These are phyloP conservation scores for Drosophila truncata DNA, from an alignment of 1,140 invertebrate genomes.

Conservation along the genomic window DNA sequence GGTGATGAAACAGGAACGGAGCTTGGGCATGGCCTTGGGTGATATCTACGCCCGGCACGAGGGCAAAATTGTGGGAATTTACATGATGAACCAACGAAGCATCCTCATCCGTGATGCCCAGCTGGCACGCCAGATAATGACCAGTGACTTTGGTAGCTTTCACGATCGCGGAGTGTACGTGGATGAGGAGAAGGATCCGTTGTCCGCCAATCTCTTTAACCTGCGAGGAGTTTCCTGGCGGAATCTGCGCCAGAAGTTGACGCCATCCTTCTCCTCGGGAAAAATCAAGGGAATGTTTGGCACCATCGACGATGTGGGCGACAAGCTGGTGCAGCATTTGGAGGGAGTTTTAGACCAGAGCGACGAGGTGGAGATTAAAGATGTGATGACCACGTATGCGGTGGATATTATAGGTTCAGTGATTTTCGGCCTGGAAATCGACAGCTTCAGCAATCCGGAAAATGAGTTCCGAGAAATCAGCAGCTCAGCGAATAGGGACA, in stretches of 20 bases:
- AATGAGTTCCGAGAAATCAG: conserved; percentile 70
- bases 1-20: conserved; percentile 35
- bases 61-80: conserved; percentile 68
- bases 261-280: conserved; percentile 87
- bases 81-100: conserved; percentile 69
- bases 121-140: conserved; percentile 84
- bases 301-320: conserved; percentile 85
- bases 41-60: conserved; percentile 63
- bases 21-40: conserved; percentile 56
- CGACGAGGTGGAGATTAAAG: conserved; percentile 63
- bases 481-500: conserved; percentile 22
- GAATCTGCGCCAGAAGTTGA: conserved; percentile 86
- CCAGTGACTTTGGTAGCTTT: conserved; percentile 85
- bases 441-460: conserved; percentile 79
- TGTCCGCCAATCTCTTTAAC: conserved; percentile 85
- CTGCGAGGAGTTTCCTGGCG: conserved; percentile 86
- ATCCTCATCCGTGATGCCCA: conserved; percentile 86
- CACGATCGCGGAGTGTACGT: conserved; percentile 83
- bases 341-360: conserved; percentile 36
- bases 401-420: conserved; percentile 85
- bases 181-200: conserved; percentile 79
- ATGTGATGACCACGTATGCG: conserved; percentile 70
- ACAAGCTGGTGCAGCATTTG: conserved; percentile 75
- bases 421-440: conserved; percentile 85
- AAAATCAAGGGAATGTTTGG: conserved; percentile 87